phyloP scores from a whole-genome alignment of 2,113 vertebrate genomes.

The Oryzias curvinotus region DNA sequence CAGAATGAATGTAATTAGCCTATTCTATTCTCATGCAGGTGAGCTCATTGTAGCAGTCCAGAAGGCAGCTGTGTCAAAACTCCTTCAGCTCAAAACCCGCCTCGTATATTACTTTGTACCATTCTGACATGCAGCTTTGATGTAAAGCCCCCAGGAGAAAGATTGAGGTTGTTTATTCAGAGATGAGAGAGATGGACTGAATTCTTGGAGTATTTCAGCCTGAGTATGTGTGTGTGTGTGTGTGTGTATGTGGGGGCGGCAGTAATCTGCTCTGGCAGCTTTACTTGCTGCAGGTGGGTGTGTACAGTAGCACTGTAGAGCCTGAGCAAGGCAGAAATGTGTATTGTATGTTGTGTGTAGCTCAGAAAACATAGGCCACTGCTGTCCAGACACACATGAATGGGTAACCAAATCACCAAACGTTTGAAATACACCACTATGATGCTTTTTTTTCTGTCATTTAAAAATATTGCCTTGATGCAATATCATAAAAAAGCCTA shows the following conservation, averaged over 20 bases:
- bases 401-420: too few relatives aligned
- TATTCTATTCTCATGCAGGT: too few relatives aligned
- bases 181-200: conserved; percentile 36
- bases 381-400: too few relatives aligned
- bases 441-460: too few relatives aligned
- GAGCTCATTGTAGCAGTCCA: neutral
- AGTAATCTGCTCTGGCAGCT: conserved; percentile 25
- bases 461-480: too few relatives aligned
- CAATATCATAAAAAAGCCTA: too few relatives aligned
- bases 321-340: neutral
- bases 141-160: conserved; percentile 23
- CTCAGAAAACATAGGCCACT: too few relatives aligned
- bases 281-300: conserved; percentile 40
- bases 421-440: too few relatives aligned
- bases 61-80: neutral
- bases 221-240: neutral
- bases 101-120: conserved; percentile 12
- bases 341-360: too few relatives aligned
- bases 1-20: neutral
- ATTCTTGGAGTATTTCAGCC: conserved; percentile 19
- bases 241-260: conserved; percentile 21
- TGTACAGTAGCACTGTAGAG: conserved; percentile 13
- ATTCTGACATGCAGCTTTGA: conserved; percentile 17
- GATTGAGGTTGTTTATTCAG: conserved; percentile 19
- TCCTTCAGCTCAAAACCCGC: neutral